Evolutionary conservation across 2,888 invertebrate genomes (phyloP), one percentile per base, ranked within the genome.

Genomic region (Drosophila algonquin): DNA sequence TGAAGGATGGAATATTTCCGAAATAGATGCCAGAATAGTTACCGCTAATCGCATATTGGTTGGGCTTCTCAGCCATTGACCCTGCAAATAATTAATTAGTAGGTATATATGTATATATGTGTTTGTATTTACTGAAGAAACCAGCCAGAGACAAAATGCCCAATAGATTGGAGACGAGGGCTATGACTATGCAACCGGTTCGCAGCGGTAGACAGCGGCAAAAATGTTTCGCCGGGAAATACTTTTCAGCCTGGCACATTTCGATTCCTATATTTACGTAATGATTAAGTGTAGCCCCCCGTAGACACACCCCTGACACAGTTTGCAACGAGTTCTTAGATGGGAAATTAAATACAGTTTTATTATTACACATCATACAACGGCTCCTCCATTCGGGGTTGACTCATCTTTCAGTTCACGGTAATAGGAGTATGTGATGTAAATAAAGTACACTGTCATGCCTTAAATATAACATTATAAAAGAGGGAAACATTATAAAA

Each of bases 351-450:
- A 0, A 24, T 24, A 5, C 4, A 24, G n/a, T n/a, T 24, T 5
- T 9, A 51, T 21, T 40, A n/a, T 7, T 7, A 30, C 12, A 16
- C 8, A 10, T 27, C 45, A 10, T 3, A 0, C 14, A 24, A 14
- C 7, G 3, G 7, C 32, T 12, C 10, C 21, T 21, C 3, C 21
- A 53, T 32, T 48, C 47, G 40, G 24, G n/a, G 1, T 14, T 46
- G 4, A 6, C 16, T 7, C 7, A 10, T 16, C 3, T 18, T 21
- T 57, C 16, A 58, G 16, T 16, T 51, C n/a, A n/a, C 32, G 5
- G 44, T 59, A 74, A 48, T 53, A 63, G 2, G 60, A 73, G 24
- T n/a, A 10, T 0, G 45, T 58, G 21, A 73, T 69, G 35, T 46
- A 59, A 12, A 73, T 14, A 50, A 53, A 60, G 18, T 24, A 45